Percentiles rank a stretch among this genome's conserved stretches.
These are phyloP conservation scores for Portevinia maculata DNA, from an alignment of 2,888 invertebrate genomes.

Conservation along the genomic window DNA sequence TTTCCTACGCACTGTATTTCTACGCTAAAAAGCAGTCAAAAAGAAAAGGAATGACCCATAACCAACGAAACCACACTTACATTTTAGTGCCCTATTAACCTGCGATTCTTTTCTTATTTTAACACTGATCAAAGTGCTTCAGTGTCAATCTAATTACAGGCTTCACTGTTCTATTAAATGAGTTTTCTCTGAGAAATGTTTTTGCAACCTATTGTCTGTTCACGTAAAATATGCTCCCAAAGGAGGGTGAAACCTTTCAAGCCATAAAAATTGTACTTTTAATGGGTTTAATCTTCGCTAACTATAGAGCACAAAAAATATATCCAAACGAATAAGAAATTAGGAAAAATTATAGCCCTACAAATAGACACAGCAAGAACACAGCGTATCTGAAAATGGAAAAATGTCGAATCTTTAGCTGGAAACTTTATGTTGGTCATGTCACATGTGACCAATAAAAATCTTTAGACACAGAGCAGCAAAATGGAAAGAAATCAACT, in stretches of 20 bases:
- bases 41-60: constrained; percentile 1
- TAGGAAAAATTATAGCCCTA: constrained; percentile 13
- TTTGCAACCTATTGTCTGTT: constrained; percentile 17
- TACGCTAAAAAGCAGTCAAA: constrained; percentile 24
- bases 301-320: constrained; percentile 11
- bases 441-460: constrained; percentile 74
- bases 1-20: no score
- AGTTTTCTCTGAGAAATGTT: constrained; percentile 41
- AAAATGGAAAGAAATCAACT: constrained; percentile 66
- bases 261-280: constrained; percentile 68
- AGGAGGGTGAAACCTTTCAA: constrained; percentile 71
- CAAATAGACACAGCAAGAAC: constrained; percentile 2
- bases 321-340: constrained; percentile 8
- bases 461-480: constrained; percentile 52
- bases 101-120: constrained; percentile 53
- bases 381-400: constrained; percentile 17
- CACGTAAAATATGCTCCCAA: constrained; percentile 45
- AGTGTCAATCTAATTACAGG: constrained; percentile 66
- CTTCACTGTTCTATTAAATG: constrained; percentile 59
- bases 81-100: constrained; percentile 54
- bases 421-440: constrained; percentile 70
- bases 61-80: constrained; percentile 10
- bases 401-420: constrained; percentile 36
- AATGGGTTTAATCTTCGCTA: constrained; percentile 67
- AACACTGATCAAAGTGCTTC: constrained; percentile 52